phyloP scores from a whole-genome alignment of 2,888 invertebrate species.

The Philonicus albiceps region DNA sequence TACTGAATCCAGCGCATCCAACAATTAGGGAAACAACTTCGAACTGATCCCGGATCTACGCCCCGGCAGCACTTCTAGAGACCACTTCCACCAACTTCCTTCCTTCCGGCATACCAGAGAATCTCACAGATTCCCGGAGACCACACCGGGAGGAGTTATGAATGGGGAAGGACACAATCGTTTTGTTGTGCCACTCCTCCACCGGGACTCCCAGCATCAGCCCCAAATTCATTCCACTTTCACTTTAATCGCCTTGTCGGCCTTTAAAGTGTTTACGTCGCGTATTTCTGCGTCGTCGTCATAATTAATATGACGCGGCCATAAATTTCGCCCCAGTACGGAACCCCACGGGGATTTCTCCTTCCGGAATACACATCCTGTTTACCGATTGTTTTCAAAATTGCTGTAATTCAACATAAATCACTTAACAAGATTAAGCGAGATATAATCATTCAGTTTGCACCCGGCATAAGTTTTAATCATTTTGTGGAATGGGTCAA shows the following conservation, averaged over 20 bases:
- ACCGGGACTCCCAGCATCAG: neutral
- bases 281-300: neutral
- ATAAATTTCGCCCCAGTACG: neutral
- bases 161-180: neutral
- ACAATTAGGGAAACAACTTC: slow-evolving; percentile 25
- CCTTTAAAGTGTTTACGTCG: slow-evolving; percentile 13
- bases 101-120: neutral
- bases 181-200: neutral
- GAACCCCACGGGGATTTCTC: neutral
- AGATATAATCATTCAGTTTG: neutral
- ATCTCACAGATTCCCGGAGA: neutral
- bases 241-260: neutral
- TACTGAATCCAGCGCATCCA: slow-evolving; percentile 3
- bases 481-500: neutral
- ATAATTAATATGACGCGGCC: neutral
- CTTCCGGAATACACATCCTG: neutral
- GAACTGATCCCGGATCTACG: neutral
- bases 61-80: neutral
- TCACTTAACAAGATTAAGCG: neutral
- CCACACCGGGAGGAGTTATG: neutral
- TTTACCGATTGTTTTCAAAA: slow-evolving; percentile 1
- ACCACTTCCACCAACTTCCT: neutral
- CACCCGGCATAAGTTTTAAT: neutral
- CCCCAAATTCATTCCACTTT: neutral
- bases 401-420: slow-evolving; percentile 9